Percentiles rank a stretch among this genome's conserved stretches.
Conservation (phyloP, 2,888 invertebrate genomes). For the Sicus ferrugineus region DNA sequence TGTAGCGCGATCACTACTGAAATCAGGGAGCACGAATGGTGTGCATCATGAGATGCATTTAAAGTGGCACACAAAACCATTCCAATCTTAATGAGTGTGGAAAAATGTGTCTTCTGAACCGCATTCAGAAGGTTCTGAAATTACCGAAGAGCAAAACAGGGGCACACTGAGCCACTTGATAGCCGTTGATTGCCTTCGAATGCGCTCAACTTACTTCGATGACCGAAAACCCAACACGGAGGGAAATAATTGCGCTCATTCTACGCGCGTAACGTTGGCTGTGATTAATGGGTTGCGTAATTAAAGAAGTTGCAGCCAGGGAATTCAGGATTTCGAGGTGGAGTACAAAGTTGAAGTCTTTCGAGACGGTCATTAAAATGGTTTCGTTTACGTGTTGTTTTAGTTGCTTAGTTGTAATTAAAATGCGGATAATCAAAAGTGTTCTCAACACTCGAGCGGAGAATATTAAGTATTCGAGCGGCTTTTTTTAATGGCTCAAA, state of each 20-base stretch:
- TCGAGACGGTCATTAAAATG: neutral
- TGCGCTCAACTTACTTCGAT: too few relatives aligned
- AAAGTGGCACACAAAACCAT: neutral
- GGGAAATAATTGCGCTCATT: too few relatives aligned
- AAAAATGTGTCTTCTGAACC: neutral
- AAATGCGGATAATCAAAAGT: too few relatives aligned
- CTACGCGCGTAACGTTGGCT: neutral
- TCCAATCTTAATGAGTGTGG: slow-evolving; percentile 1
- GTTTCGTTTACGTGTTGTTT: neutral
- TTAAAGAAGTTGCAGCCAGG: slow-evolving; percentile 1
- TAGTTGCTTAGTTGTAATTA: too few relatives aligned
- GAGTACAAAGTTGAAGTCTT: neutral
- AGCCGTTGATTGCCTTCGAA: too few relatives aligned
- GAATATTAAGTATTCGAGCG: neutral
- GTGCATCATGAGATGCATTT: neutral
- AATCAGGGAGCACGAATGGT: neutral
- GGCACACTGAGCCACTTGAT: too few relatives aligned
- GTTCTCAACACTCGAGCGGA: neutral
- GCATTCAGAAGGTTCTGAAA: too few relatives aligned
- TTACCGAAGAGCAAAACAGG: too few relatives aligned
- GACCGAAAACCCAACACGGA: too few relatives aligned
- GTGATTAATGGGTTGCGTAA: slow-evolving; percentile 23
- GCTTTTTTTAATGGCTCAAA: neutral
- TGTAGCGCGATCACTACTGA: neutral
- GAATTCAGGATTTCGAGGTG: neutral